Base-by-base conservation (phyloP, 1,140 invertebrate genomes). In the Parasteatoda tepidariorum region DNA sequence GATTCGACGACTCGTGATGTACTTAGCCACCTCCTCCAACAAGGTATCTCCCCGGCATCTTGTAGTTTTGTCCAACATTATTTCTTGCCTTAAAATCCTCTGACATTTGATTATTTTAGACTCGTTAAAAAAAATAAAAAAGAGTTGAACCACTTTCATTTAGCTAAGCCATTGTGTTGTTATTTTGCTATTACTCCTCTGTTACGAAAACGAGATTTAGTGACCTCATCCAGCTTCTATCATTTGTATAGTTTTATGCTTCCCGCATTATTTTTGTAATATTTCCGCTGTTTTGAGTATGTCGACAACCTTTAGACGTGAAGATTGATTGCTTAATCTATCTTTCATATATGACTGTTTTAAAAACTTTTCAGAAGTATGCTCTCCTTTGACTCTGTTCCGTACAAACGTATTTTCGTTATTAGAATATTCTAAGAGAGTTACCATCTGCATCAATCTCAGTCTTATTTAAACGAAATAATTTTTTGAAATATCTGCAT, bases 1-100 rank as follows among this genome's bases (percentile, higher is more conserved):
- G 70, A 73, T 83, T 66, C 81, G 68, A 31, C 34, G 81, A 59
- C 59, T 73, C 81, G 81, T 83, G 81, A 83, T 66, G 81, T 83
- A 83, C 70, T 83, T 83, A 83, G 70, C 70, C 61, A 66, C 78
- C 62, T 66, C 76, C 61, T 79, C 76, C 38, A 24, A 41, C n/a
- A 57, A 67, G 55, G 61, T 30, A 22, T 64, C 57, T 59, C 73
- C 73, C 64, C 24, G 11, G 64, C 64, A 38, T 38, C 48, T 59
- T 30, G 48, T 33, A 18, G 24, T 59, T 75, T 82, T 82, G 78
- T 82, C 78, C 78, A 82, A 70, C 78, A 70, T 61, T 28, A 71
- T 82, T 54, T 54, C 64, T 68, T 9, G 31, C n/a, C 55, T 61
- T 74, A 61, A 57, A n/a, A 33, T 54, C 57, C 31, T 41, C 55